Conservation (phyloP, 2,797 vertebrate genomes). For the Enoplosus armatus region DNA sequence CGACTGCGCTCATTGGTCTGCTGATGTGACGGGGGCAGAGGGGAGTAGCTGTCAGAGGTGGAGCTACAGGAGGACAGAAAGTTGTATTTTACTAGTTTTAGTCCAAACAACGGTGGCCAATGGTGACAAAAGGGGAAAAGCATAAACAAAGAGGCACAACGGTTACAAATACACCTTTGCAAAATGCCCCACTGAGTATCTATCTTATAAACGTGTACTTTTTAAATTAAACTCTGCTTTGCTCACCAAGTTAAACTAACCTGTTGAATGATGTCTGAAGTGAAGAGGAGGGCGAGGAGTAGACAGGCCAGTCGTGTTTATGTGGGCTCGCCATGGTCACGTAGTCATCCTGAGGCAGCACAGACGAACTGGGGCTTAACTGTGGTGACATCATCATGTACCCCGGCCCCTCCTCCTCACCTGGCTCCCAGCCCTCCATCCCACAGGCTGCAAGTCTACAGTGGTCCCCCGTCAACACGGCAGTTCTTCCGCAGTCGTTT, state of each 20-base stretch:
- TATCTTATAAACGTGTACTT: too few relatives aligned
- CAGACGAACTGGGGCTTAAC: constrained; percentile 22
- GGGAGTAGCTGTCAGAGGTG: constrained; percentile 36
- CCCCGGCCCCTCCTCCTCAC: constrained; percentile 27
- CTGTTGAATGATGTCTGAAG: constrained; percentile 59
- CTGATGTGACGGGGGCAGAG: constrained; percentile 18
- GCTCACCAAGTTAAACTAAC: constrained; percentile 25
- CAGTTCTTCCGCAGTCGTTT: not conserved
- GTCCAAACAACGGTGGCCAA: too few relatives aligned
- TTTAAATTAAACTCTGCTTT: too few relatives aligned
- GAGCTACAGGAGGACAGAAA: constrained; percentile 36
- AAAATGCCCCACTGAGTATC: too few relatives aligned
- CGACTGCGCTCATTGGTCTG: constrained; percentile 10
- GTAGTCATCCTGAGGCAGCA: constrained; percentile 67
- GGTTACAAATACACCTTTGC: too few relatives aligned
- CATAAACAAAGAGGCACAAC: too few relatives aligned
- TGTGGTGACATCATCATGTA: constrained; percentile 84
- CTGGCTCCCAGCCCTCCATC: constrained; percentile 11
- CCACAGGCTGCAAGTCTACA: not conserved
- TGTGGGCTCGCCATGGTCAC: constrained; percentile 69
- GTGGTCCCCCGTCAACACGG: not conserved
- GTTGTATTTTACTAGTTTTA: not conserved
- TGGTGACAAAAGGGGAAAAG: too few relatives aligned
- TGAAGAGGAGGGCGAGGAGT: constrained; percentile 23
- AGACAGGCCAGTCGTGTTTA: constrained; percentile 25